These are phyloP conservation scores for Parnassius orleans DNA, from an alignment of 2,888 invertebrate species.

Conservation along the genomic window DNA sequence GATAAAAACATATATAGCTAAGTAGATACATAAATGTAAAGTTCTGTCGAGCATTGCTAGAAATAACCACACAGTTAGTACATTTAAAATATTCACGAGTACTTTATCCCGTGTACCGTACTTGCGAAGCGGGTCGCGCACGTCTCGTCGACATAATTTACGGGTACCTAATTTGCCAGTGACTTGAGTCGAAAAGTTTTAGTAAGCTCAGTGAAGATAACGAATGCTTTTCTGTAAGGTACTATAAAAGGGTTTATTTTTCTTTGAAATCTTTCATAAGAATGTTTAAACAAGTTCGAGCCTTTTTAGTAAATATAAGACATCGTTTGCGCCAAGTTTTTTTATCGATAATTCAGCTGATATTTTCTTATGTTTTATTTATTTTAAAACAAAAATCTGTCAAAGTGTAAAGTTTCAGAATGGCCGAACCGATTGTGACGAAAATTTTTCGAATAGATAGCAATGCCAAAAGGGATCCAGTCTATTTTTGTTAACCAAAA, in stretches of 20 bases:
- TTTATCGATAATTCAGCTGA: too few relatives aligned
- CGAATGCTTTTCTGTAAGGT: constrained; percentile 15
- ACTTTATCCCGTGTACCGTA: constrained; percentile 1
- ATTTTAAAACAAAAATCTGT: too few relatives aligned
- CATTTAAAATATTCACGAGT: constrained; percentile 4
- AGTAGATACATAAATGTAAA: neutral
- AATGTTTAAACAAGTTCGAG: too few relatives aligned
- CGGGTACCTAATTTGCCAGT: constrained; percentile 22
- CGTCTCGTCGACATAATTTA: constrained; percentile 24
- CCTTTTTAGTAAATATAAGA: too few relatives aligned
- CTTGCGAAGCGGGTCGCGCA: constrained; percentile 23
- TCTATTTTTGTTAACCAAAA: too few relatives aligned
- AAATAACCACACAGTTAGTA: neutral
- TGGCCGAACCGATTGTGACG: too few relatives aligned
- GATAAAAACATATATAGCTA: too few relatives aligned
- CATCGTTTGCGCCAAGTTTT: too few relatives aligned
- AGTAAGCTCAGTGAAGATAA: constrained; percentile 22
- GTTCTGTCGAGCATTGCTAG: constrained; percentile 3
- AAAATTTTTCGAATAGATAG: too few relatives aligned
- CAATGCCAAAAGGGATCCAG: too few relatives aligned
- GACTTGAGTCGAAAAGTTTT: constrained; percentile 19
- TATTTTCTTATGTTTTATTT: too few relatives aligned
- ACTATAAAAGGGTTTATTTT: neutral
- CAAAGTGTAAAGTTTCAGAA: too few relatives aligned
- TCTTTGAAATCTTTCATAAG: neutral